Evolutionary conservation across 2,888 invertebrate genomes (phyloP).

Genomic region (Drosophila engyochracea): DNA sequence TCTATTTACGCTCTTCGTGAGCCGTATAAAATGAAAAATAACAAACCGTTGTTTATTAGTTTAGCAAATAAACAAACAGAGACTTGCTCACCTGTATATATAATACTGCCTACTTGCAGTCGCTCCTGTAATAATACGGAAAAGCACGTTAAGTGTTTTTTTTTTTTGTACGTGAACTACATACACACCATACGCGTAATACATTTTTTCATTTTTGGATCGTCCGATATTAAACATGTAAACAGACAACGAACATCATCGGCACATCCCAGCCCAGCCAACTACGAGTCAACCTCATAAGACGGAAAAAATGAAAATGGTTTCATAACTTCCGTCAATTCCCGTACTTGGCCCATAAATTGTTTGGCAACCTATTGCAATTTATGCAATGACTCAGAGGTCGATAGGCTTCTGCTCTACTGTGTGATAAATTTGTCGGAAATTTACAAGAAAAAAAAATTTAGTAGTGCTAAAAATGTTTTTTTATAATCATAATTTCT

Average conservation of each 20-base stretch:
- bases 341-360: slow-evolving; percentile 45
- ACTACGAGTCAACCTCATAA: slow-evolving; percentile 17
- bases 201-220: slow-evolving; percentile 60
- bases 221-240: slow-evolving; percentile 58
- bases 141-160: slow-evolving; percentile 39
- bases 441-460: neutral
- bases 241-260: slow-evolving; percentile 44
- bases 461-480: neutral
- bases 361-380: slow-evolving; percentile 44
- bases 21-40: slow-evolving; percentile 64
- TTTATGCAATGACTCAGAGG: slow-evolving; percentile 32
- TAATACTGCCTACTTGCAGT: slow-evolving; percentile 38
- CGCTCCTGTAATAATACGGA: slow-evolving; percentile 23
- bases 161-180: slow-evolving; percentile 21
- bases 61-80: slow-evolving; percentile 49
- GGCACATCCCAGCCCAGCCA: slow-evolving; percentile 25
- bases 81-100: slow-evolving; percentile 34
- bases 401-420: neutral
- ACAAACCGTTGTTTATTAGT: slow-evolving; percentile 66
- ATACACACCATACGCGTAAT: slow-evolving; percentile 36
- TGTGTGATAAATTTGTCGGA: neutral
- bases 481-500: neutral
- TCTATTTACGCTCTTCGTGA: slow-evolving; percentile 52
- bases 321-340: slow-evolving; percentile 17
- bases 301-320: slow-evolving; percentile 16